Evolutionary conservation across 2,888 invertebrate genomes (phyloP).

Genomic region (Pristionchus arcanus): DNA sequence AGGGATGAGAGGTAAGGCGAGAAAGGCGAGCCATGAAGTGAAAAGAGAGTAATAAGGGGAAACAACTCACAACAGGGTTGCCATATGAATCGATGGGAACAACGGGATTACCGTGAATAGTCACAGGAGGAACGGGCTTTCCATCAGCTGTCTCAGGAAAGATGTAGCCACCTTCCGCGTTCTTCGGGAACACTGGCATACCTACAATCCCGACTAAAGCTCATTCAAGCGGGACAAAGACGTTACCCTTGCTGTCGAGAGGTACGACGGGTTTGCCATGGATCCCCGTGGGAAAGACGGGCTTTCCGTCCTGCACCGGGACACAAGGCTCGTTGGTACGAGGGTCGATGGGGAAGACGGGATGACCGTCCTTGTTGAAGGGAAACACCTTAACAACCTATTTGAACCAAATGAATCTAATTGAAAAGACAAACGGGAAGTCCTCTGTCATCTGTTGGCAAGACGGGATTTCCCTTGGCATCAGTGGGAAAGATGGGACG

Average conservation of each 20-base stretch:
- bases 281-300: constrained; percentile 54
- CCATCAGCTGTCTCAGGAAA: constrained; percentile 63
- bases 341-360: constrained; percentile 53
- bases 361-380: constrained; percentile 55
- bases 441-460: constrained; percentile 39
- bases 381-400: constrained; percentile 40
- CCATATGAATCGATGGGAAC: constrained; percentile 61
- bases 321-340: constrained; percentile 45
- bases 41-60: neutral
- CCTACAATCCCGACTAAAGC: constrained; percentile 51
- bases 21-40: neutral
- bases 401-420: neutral
- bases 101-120: constrained; percentile 64
- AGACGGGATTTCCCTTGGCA: constrained; percentile 36
- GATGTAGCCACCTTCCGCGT: constrained; percentile 59
- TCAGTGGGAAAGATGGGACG: constrained; percentile 51
- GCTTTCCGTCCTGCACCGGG: constrained; percentile 48
- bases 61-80: constrained; percentile 48
- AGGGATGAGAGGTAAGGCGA: neutral
- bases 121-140: constrained; percentile 63
- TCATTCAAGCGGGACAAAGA: neutral
- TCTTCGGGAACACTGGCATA: constrained; percentile 63
- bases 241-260: constrained; percentile 46
- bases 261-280: constrained; percentile 56
- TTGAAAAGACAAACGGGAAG: constrained; percentile 33